Evolutionary conservation across 2,888 invertebrate genomes (phyloP), one percentile per base, ranked within the genome.

Genomic region (Stictocephala bisonia): DNA sequence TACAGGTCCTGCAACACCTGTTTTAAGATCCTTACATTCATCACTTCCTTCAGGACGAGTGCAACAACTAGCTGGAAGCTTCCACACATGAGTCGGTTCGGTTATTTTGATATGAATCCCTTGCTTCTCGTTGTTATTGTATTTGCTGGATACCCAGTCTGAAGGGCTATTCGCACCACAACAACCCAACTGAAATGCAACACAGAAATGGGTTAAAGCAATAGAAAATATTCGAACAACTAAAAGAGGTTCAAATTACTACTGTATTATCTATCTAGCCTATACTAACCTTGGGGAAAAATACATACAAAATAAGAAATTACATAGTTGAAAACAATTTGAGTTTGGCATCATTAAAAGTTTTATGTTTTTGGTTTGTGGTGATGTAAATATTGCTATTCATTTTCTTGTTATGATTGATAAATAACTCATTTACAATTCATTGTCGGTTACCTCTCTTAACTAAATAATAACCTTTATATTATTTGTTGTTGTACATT

Each of bases 111-210:
- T 83, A 70, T 86, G 85, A 9, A 86, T 80, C 29, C 84, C 83
- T 71, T 84, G 82, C 18, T 84, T 82, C 79, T 85, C 86, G 79
- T 85, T 86, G 66, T 85, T 85, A 73, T 87, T 87, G 79, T 87
- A 90, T 78, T 85, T 86, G 76, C 89, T 90, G 15, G 87, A 86
- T 69, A 88, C 86, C 93, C 93, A 94, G 83, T 93, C 93, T 0
- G 84, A 84, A 1, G 92, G 91, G 51, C 88, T 88, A 78, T 88
- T 88, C 1, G 91, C 91, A 22, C 94, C 95, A 82, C 95, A 95
- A 81, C 94, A 95, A 78, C 90, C 84, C 74, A 94, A 85, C 85
- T 85, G 71, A 29, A 81, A 81, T n/a, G n/a, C 13, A 18, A 20
- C 6, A 13, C 6, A 9, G 13, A 7, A 13, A 22, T n/a, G n/a